Base-by-base conservation (phyloP, 2,888 invertebrate species). In the Polia nebulosa region DNA sequence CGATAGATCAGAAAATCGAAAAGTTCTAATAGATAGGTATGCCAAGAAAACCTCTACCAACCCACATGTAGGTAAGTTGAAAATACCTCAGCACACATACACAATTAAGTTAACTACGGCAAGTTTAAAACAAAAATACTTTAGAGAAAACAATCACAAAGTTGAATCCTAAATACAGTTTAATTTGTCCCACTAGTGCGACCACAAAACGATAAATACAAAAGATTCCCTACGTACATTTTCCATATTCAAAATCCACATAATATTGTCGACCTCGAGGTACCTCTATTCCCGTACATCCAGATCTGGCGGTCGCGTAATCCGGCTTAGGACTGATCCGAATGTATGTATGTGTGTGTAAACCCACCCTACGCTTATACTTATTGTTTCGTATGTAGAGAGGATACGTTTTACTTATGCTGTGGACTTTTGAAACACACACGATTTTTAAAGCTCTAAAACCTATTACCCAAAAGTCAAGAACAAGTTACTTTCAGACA, bases 291-390 rank as follows among this genome's bases (percentile, higher is more conserved):
- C 80, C 80, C 80, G 76, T 74, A 78, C 78, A 91, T 89, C 90
- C 91, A 89, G 90, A 94, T 94, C 91, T 90, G 90, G 81, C 91
- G 93, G 93, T 90, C 91, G 89, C 89, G 88, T 95, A 94, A 95
- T 95, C 94, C 94, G 93, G 93, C 94, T 95, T 93, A 94, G 88
- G 89, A 86, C 90, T 93, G 90, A 94, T 94, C 93, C 92, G 80
- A 66, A 80, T 80, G 76, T 76, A 65, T 75, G 72, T 80, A 82
- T 85, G 81, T 86, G 81, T 83, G 82, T 86, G n/a, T n/a, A n/a
- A n/a, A 84, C 80, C 85, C 84, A 85, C 74, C 80, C 86, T 82
- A 82, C 80, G 82, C 58, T 81, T 85, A 82, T 87, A n/a, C n/a
- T n/a, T n/a, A 86, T 85, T 85, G 83, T 87, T 85, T 85, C 55